These are phyloP conservation scores for Andrena minutula DNA, from an alignment of 2,888 invertebrate genomes.

Conservation along the genomic window DNA sequence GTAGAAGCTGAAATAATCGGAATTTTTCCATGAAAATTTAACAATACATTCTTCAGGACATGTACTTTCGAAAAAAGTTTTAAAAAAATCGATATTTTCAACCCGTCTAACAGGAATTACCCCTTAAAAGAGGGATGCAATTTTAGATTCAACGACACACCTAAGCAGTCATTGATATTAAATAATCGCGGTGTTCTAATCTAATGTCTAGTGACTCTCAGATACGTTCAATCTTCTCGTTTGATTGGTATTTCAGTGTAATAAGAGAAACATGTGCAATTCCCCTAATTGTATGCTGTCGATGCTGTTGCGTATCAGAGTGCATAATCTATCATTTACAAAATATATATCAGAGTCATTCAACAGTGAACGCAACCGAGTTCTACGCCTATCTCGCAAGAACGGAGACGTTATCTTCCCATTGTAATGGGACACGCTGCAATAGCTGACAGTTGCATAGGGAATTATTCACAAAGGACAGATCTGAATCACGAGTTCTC, in stretches of 20 bases:
- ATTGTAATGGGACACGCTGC: constrained; percentile 23
- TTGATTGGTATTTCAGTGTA: background rate
- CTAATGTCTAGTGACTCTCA: too few relatives aligned
- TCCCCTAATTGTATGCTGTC: background rate
- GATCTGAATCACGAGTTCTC: constrained; percentile 43
- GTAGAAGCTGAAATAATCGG: too few relatives aligned
- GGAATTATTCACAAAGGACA: constrained; percentile 51
- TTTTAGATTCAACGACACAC: too few relatives aligned
- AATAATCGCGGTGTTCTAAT: too few relatives aligned
- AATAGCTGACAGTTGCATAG: constrained; percentile 28
- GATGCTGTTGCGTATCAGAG: background rate
- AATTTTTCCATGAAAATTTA: too few relatives aligned
- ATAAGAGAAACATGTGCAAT: background rate
- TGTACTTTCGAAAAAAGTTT: too few relatives aligned
- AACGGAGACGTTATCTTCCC: constrained; percentile 20
- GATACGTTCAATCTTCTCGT: background rate
- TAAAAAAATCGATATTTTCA: too few relatives aligned
- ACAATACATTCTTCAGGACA: too few relatives aligned
- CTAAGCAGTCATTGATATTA: too few relatives aligned
- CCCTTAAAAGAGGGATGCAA: too few relatives aligned
- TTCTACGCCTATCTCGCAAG: background rate
- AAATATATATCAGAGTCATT: constrained; percentile 12
- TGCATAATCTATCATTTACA: background rate
- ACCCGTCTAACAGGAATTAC: too few relatives aligned
- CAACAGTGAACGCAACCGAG: background rate